A percentile compares a stretch with the other conserved stretches of the same genome.
These are phyloP conservation scores for Salvelinus alpinus DNA, from an alignment of 2,113 vertebrate species.

Conservation along the genomic window DNA sequence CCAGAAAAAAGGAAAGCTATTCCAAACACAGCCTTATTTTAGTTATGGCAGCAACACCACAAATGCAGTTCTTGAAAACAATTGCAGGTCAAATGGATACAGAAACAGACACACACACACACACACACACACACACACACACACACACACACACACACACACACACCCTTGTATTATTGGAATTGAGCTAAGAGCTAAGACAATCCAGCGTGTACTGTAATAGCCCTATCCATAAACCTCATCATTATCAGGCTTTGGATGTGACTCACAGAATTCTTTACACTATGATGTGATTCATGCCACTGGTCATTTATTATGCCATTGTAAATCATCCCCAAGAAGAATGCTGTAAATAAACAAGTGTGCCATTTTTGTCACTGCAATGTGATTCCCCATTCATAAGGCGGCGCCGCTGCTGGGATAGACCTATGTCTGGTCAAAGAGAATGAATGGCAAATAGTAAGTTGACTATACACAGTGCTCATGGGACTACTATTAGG, in stretches of 20 bases:
- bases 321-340: conserved; percentile 54
- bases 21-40: conserved; percentile 15
- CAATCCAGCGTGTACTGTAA: conserved; percentile 13
- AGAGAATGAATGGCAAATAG: background rate
- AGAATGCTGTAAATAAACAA: conserved; percentile 42
- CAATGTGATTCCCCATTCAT: conserved; percentile 47
- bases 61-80: conserved; percentile 28
- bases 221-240: conserved; percentile 26
- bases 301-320: conserved; percentile 31
- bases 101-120: background rate
- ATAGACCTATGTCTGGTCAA: conserved; percentile 2
- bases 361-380: conserved; percentile 37
- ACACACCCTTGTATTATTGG: conserved; percentile 2
- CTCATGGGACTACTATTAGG: background rate
- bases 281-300: conserved; percentile 52
- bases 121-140: background rate
- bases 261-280: conserved; percentile 43
- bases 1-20: conserved; percentile 53
- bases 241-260: conserved; percentile 35
- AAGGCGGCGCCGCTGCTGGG: conserved; percentile 6
- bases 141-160: background rate
- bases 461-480: background rate
- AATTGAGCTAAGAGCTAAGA: background rate
- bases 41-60: conserved; percentile 21
- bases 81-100: conserved; percentile 13